Conservation (phyloP, 2,113 vertebrate species). For the Lethenteron camtschaticum region DNA sequence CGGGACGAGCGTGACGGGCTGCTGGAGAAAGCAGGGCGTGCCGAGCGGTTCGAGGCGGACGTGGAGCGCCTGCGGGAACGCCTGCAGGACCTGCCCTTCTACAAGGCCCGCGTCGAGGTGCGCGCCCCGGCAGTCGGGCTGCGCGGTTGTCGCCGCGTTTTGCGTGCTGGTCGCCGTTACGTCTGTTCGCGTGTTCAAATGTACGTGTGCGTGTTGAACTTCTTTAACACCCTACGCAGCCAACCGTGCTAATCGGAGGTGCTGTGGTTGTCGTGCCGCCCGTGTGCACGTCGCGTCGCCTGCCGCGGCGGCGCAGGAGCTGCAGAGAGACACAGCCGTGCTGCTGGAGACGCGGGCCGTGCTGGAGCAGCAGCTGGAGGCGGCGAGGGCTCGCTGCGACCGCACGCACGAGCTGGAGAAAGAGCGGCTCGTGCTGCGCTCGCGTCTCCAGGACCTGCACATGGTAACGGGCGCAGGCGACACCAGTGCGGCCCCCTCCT, state of each 20-base stretch:
- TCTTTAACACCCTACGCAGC: not conserved
- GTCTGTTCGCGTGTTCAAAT: not conserved
- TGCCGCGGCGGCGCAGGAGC: not conserved
- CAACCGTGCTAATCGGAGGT: not conserved
- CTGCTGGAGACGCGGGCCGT: conserved; percentile 45
- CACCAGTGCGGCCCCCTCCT: no score
- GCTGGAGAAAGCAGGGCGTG: conserved; percentile 31
- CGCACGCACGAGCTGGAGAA: conserved; percentile 37
- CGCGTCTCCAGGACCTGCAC: conserved; percentile 32
- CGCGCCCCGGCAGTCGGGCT: not conserved
- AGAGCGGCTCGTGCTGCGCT: conserved; percentile 41
- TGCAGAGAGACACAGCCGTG: conserved; percentile 21
- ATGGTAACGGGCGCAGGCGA: conserved; percentile 18
- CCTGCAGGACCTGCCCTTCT: conserved; percentile 33
- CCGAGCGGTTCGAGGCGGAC: conserved; percentile 43
- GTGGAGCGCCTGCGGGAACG: conserved; percentile 35
- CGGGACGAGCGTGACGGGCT: conserved; percentile 52
- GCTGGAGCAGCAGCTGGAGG: conserved; percentile 44
- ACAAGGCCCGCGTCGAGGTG: conserved; percentile 41
- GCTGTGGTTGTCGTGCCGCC: not conserved
- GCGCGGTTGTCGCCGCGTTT: not conserved
- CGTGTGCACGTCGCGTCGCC: not conserved
- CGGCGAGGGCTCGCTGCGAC: conserved; percentile 29
- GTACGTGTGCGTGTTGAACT: not conserved
- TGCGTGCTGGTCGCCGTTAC: not conserved